Conservation (phyloP, 2,113 vertebrate species). For the Ictalurus furcatus region DNA sequence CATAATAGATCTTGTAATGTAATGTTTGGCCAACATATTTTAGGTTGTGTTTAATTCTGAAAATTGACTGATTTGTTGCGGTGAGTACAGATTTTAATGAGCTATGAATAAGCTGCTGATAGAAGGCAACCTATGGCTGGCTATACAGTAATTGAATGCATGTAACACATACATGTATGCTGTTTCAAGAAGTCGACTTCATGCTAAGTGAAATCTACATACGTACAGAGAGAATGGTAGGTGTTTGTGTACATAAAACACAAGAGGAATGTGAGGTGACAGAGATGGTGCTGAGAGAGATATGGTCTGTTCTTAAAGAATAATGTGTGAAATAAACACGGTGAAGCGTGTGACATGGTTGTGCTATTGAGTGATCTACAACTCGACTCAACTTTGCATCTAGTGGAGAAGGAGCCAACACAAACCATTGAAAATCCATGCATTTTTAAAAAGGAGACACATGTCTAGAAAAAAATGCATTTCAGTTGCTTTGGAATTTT, state of each 20-base stretch:
- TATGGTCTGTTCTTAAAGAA: constrained; percentile 38
- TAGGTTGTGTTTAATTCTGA: constrained; percentile 31
- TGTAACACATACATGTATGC: not conserved
- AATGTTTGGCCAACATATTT: constrained; percentile 27
- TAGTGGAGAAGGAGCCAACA: constrained; percentile 20
- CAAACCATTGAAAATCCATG: constrained; percentile 8
- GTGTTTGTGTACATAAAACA: constrained; percentile 22
- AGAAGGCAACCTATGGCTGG: not conserved
- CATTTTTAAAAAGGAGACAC: not conserved
- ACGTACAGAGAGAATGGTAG: not conserved
- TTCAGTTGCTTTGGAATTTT: not conserved
- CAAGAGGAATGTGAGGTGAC: not conserved
- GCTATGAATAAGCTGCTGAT: not conserved
- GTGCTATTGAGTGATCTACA: constrained; percentile 34
- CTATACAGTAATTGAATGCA: not conserved
- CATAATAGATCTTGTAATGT: constrained; percentile 16
- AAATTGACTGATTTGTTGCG: not conserved
- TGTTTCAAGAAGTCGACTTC: not conserved
- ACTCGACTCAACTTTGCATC: constrained; percentile 21
- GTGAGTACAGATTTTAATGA: not conserved
- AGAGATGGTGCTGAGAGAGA: not conserved
- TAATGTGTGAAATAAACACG: constrained; percentile 40
- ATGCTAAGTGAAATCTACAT: not conserved
- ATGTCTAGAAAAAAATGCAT: not conserved
- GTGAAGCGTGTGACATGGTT: constrained; percentile 18